Percentiles rank a stretch among this genome's conserved stretches.
These are phyloP conservation scores for Hassar affinis DNA, from an alignment of 2,113 vertebrate genomes.

Conservation along the genomic window DNA sequence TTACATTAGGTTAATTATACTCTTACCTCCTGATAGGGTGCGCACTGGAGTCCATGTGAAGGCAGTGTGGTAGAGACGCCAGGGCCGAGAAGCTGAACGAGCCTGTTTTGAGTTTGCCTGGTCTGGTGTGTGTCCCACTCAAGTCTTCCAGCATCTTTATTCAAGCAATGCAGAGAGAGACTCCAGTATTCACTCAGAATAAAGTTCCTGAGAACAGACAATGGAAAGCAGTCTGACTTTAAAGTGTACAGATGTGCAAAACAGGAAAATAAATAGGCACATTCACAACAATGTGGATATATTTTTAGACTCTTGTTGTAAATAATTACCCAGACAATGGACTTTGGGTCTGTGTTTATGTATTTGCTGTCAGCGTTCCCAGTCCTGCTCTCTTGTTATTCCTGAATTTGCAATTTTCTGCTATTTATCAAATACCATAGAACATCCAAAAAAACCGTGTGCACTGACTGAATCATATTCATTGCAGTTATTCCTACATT, in stretches of 20 bases:
- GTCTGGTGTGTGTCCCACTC: constrained; percentile 66
- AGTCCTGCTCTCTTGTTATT: neutral
- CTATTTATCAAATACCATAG: too few species aligned
- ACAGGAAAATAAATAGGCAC: neutral
- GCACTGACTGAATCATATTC: neutral
- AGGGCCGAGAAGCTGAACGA: constrained; percentile 76
- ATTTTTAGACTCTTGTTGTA: neutral
- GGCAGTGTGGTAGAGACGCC: constrained; percentile 69
- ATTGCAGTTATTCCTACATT: neutral
- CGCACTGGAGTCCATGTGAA: constrained; percentile 70
- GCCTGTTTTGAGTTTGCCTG: constrained; percentile 66
- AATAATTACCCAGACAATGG: neutral
- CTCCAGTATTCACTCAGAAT: constrained; percentile 45
- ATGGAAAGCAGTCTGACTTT: neutral
- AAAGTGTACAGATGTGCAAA: neutral
- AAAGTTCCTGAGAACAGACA: constrained; percentile 29
- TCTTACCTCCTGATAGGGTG: constrained; percentile 76
- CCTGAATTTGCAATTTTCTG: neutral
- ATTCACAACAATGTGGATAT: neutral
- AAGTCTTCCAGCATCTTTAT: constrained; percentile 76
- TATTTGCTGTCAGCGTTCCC: neutral
- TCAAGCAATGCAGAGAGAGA: constrained; percentile 18
- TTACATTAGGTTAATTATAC: too few species aligned
- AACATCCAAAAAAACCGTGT: neutral
- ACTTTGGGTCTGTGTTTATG: neutral